These are phyloP conservation scores for Plutomurus gul DNA, from an alignment of 1,140 invertebrate genomes.

Conservation along the genomic window DNA sequence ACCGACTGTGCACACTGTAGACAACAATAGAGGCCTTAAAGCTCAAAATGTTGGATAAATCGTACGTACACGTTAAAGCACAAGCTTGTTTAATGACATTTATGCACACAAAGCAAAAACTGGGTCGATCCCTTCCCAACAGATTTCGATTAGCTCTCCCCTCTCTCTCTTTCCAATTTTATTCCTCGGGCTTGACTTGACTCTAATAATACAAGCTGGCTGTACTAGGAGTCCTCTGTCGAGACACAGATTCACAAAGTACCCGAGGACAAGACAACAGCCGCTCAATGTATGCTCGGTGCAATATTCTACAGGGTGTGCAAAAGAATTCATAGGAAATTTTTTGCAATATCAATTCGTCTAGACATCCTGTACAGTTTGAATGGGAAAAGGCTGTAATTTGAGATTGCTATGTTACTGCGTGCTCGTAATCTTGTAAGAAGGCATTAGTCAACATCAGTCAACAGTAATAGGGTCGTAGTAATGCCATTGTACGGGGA, in stretches of 20 bases:
- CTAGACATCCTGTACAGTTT: too few species aligned
- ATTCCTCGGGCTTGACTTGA: background rate
- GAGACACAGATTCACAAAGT: background rate
- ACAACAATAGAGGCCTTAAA: background rate
- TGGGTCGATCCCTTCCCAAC: background rate
- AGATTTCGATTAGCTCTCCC: conserved; percentile 1
- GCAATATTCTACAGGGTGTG: too few species aligned
- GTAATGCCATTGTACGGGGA: too few species aligned
- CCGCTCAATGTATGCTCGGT: too few species aligned
- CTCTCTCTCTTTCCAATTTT: background rate
- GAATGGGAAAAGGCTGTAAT: too few species aligned
- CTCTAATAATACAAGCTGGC: too few species aligned
- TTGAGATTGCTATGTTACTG: too few species aligned
- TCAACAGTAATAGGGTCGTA: background rate
- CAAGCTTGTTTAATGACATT: conserved; percentile 21
- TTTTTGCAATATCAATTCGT: too few species aligned
- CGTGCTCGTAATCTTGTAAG: too few species aligned
- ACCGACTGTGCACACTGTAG: background rate
- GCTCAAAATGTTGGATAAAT: background rate
- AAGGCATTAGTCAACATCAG: too few species aligned
- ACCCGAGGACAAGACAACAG: too few species aligned
- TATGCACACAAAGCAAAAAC: conserved; percentile 23
- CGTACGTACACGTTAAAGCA: background rate
- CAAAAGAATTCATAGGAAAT: too few species aligned
- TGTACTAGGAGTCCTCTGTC: background rate